Evolutionary conservation across 2,113 vertebrate genomes (phyloP).

Genomic region (Tauraco erythrolophus): DNA sequence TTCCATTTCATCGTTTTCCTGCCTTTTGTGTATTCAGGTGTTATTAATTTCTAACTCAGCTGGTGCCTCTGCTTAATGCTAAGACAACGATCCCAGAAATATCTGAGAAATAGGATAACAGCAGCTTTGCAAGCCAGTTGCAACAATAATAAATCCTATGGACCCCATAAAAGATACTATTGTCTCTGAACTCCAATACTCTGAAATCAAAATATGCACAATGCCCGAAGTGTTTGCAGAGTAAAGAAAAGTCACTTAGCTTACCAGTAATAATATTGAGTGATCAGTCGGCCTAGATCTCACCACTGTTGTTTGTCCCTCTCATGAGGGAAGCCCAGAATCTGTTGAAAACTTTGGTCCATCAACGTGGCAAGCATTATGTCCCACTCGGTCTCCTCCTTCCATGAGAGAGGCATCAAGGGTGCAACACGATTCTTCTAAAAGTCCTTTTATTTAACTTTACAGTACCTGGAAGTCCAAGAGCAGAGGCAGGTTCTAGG

Average conservation of each 20-base stretch:
- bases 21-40: conserved; percentile 36
- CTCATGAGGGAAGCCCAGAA: not conserved
- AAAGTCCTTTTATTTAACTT: not conserved
- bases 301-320: not conserved
- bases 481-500: not conserved
- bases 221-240: not conserved
- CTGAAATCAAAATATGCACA: not conserved
- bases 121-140: conserved; percentile 16
- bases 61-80: not conserved
- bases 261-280: not conserved
- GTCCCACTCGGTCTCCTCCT: not conserved
- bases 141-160: not conserved
- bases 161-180: not conserved
- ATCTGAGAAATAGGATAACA: not conserved
- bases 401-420: not conserved
- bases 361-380: rapidly evolving
- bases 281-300: not conserved
- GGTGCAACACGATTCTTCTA: not conserved
- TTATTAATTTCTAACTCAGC: conserved; percentile 3
- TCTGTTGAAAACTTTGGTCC: not conserved
- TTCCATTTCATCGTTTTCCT: not conserved
- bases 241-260: not conserved
- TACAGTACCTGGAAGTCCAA: not conserved
- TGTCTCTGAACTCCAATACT: not conserved
- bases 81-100: not conserved